Percentiles rank a stretch among this genome's conserved stretches.
Conservation (phyloP, 2,113 vertebrate genomes). For the Benitochromis conjunctus region DNA sequence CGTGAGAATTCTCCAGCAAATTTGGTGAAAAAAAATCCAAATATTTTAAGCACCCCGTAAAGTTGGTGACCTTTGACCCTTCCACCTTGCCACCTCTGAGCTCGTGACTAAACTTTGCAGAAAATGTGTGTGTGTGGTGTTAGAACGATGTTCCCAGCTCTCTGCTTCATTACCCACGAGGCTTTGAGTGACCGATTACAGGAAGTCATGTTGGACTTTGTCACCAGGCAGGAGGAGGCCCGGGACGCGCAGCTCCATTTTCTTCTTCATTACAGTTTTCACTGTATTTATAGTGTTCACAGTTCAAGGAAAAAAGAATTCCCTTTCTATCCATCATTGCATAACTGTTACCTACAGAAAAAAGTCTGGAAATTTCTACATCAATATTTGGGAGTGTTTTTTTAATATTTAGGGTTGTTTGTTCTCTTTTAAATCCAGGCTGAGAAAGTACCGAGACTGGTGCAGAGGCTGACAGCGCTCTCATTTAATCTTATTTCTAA, state of each 20-base stretch:
- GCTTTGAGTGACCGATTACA: not conserved
- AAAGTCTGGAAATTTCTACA: not conserved
- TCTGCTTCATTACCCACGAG: not conserved
- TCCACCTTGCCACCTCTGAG: not conserved
- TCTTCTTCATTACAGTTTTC: not conserved
- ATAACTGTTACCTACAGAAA: not conserved
- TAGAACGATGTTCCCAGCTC: not conserved
- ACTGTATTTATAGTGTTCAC: accelerated
- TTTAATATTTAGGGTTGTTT: not conserved
- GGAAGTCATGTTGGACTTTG: not conserved
- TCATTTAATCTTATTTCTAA: not conserved
- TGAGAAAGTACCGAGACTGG: not conserved
- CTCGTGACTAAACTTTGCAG: not conserved
- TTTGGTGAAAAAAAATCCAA: not conserved
- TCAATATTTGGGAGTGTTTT: not conserved
- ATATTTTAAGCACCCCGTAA: not conserved
- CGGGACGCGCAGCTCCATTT: not conserved
- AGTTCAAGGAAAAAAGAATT: not conserved
- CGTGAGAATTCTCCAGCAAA: accelerated
- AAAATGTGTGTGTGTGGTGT: not conserved
- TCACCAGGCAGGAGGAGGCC: not conserved
- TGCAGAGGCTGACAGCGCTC: not conserved
- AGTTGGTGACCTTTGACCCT: not conserved
- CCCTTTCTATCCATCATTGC: accelerated
- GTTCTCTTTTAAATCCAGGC: not conserved